Evolutionary conservation across 2,113 vertebrate genomes (phyloP).

Genomic region (Proteles cristata): DNA sequence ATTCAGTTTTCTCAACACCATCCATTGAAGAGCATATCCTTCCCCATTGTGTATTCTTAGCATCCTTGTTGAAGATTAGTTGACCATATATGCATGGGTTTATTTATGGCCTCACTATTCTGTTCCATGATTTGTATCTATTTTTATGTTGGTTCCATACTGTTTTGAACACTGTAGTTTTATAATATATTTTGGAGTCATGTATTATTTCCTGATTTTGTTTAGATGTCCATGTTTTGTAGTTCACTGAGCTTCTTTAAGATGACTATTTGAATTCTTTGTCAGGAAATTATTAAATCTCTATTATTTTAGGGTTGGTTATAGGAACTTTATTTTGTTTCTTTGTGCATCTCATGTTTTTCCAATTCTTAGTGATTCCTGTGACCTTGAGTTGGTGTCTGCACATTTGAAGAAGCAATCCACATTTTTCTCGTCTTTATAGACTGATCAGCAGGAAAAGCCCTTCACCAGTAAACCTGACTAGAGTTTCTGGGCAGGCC

Average conservation of each 20-base stretch:
- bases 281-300: not conserved
- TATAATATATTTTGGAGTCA: not conserved
- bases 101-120: not conserved
- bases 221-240: not conserved
- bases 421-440: not conserved
- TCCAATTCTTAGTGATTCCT: not conserved
- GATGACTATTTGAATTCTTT: not conserved
- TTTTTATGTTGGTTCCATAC: not conserved
- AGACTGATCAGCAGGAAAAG: not conserved
- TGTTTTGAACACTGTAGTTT: not conserved
- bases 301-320: not conserved
- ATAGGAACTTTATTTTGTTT: not conserved
- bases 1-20: not conserved
- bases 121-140: not conserved
- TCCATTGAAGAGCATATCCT: not conserved
- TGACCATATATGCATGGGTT: not conserved
- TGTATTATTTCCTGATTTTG: not conserved
- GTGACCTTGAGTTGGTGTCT: not conserved
- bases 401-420: not conserved
- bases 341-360: not conserved
- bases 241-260: not conserved
- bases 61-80: not conserved
- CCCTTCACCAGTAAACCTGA: not conserved
- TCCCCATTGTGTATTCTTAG: not conserved
- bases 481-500: not conserved